Conservation (phyloP, 2,797 vertebrate species). For the Catharus ustulatus region DNA sequence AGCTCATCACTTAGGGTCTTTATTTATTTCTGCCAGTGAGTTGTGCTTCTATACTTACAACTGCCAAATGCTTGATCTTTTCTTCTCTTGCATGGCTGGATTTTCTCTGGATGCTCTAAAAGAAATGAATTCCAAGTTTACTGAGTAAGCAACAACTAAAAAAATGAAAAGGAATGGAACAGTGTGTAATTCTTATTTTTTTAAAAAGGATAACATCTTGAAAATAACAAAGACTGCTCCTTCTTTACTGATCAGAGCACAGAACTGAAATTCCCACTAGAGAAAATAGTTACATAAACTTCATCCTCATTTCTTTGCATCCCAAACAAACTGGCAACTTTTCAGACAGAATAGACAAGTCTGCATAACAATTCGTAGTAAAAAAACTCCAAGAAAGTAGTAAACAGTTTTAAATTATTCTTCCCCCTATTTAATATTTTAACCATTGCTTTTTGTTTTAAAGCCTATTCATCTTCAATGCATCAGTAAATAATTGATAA, state of each 20-base stretch:
- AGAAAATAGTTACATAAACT: background rate
- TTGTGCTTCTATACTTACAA: conserved; percentile 86
- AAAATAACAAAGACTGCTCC: background rate
- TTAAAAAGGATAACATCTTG: background rate
- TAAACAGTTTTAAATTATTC: background rate
- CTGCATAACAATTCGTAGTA: background rate
- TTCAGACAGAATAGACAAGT: background rate
- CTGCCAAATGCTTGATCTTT: conserved; percentile 98
- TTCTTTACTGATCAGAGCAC: background rate
- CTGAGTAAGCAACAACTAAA: background rate
- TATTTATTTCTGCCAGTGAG: background rate
- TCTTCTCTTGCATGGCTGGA: conserved; percentile 92
- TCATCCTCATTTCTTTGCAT: background rate
- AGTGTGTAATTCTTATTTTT: background rate
- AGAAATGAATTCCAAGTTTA: conserved; percentile 40
- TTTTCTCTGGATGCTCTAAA: conserved; percentile 93
- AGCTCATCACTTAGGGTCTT: conserved; percentile 32
- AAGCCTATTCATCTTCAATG: background rate
- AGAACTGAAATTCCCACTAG: background rate
- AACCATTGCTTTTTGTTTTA: background rate
- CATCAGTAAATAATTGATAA: background rate
- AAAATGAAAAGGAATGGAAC: background rate
- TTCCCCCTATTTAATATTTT: background rate
- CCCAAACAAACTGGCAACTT: background rate
- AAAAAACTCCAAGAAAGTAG: background rate